Evolutionary conservation across 2,888 invertebrate species (phyloP).

Genomic region (Clistopyga incitator): DNA sequence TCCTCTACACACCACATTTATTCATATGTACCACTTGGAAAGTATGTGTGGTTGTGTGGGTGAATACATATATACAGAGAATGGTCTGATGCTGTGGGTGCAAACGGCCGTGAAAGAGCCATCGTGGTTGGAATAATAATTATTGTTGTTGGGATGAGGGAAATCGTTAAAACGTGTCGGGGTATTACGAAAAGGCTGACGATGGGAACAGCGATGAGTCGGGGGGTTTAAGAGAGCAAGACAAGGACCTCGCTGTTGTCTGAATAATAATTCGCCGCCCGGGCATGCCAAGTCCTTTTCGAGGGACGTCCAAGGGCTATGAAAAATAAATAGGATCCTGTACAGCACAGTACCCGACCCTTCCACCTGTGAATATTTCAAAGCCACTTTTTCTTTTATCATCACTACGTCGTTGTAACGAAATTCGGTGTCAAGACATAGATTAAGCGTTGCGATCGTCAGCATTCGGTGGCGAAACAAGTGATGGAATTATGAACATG

Average conservation of each 20-base stretch:
- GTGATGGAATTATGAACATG: neutral
- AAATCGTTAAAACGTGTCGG: slow-evolving; percentile 72
- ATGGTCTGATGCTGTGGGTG: slow-evolving; percentile 15
- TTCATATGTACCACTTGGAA: neutral
- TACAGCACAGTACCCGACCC: neutral
- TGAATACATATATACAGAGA: slow-evolving; percentile 4
- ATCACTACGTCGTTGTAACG: neutral
- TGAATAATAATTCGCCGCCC: slow-evolving; percentile 65
- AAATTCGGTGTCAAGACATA: neutral
- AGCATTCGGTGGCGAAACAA: neutral
- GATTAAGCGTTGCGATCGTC: slow-evolving; percentile 12
- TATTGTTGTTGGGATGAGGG: slow-evolving; percentile 72
- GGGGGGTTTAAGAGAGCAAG: slow-evolving; percentile 35
- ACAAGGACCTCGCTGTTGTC: slow-evolving; percentile 58
- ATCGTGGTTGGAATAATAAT: slow-evolving; percentile 79
- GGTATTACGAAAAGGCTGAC: slow-evolving; percentile 56
- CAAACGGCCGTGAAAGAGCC: slow-evolving; percentile 49
- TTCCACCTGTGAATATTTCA: slow-evolving; percentile 57
- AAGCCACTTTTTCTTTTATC: slow-evolving; percentile 54
- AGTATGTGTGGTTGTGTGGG: neutral
- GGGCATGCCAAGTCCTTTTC: slow-evolving; percentile 37
- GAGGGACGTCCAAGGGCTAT: slow-evolving; percentile 40
- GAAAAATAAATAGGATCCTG: slow-evolving; percentile 43
- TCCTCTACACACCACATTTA: slow-evolving; percentile 1
- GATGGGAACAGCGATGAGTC: slow-evolving; percentile 15